phyloP scores from a whole-genome alignment of 1,140 invertebrate species.

The Laupala kohalensis region DNA sequence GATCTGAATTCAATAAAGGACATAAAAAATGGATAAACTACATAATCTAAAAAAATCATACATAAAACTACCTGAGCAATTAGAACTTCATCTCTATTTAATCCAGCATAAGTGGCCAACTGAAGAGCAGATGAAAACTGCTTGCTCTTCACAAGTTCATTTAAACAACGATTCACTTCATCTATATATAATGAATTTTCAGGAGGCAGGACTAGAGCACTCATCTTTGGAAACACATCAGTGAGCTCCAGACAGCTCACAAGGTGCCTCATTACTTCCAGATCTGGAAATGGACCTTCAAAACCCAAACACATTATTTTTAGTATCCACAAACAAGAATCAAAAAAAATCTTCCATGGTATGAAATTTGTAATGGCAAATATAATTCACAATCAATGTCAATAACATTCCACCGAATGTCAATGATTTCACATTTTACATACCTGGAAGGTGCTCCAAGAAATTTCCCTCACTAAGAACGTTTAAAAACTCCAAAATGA shows the following conservation, averaged over 20 bases:
- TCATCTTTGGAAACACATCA: slow-evolving; percentile 20
- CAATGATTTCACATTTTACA: neutral
- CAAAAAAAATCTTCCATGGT: neutral
- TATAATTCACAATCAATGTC: neutral
- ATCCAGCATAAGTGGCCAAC: slow-evolving; percentile 33
- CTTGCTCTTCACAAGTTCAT: slow-evolving; percentile 31
- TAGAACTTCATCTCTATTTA: slow-evolving; percentile 16
- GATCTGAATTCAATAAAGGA: neutral
- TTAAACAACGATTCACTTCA: slow-evolving; percentile 34
- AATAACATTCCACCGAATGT: neutral
- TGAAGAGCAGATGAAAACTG: slow-evolving; percentile 40
- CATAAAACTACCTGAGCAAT: slow-evolving; percentile 21
- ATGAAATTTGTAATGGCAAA: neutral
- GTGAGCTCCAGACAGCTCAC: slow-evolving; percentile 30
- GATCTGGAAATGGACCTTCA: slow-evolving; percentile 35
- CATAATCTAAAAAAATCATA: neutral
- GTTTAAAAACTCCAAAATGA: slow-evolving; percentile 40
- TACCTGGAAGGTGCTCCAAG: slow-evolving; percentile 37
- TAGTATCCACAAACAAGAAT: no score
- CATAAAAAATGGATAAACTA: neutral
- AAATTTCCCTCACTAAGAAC: slow-evolving; percentile 34
- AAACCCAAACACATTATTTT: slow-evolving; percentile 6
- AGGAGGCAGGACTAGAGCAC: neutral
- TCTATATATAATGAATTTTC: slow-evolving; percentile 17
- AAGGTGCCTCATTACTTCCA: slow-evolving; percentile 34